phyloP scores from a whole-genome alignment of 1,140 invertebrate species.

The Drosophila tristis region DNA sequence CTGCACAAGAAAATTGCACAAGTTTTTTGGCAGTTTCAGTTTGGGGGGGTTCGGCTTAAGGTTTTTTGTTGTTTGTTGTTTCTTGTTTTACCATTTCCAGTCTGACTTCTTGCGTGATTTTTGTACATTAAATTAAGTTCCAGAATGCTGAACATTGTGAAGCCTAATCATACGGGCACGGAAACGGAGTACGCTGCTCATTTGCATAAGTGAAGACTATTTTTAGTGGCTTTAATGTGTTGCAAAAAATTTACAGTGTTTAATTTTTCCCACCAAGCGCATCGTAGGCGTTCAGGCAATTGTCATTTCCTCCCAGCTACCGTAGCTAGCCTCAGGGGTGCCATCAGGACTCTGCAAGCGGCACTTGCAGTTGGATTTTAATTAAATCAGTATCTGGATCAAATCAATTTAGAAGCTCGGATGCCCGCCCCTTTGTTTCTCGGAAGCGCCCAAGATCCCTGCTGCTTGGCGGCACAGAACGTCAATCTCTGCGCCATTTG shows the following conservation, averaged over 20 bases:
- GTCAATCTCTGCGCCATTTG: conserved; percentile 32
- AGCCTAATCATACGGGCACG: not conserved
- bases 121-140: conserved; percentile 39
- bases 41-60: no score
- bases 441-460: conserved; percentile 8
- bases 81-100: conserved; percentile 14
- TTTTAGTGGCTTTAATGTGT: no score
- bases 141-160: not conserved
- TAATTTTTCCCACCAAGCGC: no score
- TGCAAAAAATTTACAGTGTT: no score
- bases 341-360: conserved; percentile 23
- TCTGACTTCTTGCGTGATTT: conserved; percentile 32
- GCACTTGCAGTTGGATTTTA: conserved; percentile 60
- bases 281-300: no score
- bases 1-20: conserved; percentile 44
- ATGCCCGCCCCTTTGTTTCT: conserved; percentile 14
- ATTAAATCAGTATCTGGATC: conserved; percentile 65
- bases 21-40: conserved; percentile 26
- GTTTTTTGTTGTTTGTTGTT: conserved; percentile 23
- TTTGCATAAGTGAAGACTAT: no score
- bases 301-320: not conserved
- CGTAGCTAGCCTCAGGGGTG: not conserved
- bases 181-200: not conserved
- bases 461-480: conserved; percentile 19
- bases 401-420: conserved; percentile 58